A percentile compares a stretch with the other conserved stretches of the same genome.
Conservation (phyloP, 2,797 vertebrate species). For the Xiphophorus birchmanni region DNA sequence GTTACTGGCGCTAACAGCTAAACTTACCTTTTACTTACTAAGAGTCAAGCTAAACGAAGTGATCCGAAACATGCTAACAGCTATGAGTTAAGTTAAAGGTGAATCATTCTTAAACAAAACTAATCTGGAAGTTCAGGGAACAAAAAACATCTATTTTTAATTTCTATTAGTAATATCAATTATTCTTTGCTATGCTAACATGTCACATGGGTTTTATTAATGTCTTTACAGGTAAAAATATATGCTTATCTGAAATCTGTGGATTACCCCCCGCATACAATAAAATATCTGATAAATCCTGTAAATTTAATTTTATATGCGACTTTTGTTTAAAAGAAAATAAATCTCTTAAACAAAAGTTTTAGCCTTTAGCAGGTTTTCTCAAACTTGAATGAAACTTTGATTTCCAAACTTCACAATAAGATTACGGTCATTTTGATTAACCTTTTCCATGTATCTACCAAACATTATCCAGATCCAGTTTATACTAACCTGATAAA, state of each 20-base stretch:
- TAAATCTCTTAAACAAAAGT: background rate
- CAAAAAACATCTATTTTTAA: background rate
- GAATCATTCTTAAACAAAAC: background rate
- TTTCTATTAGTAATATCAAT: background rate
- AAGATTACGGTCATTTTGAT: conserved; percentile 16
- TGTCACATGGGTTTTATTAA: background rate
- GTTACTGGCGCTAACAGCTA: background rate
- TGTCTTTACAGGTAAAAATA: background rate
- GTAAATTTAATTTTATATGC: background rate
- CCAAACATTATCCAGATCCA: conserved; percentile 7
- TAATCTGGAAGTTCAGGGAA: background rate
- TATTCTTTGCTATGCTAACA: background rate
- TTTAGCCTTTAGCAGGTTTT: conserved; percentile 58
- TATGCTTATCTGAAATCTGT: background rate
- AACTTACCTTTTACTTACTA: background rate
- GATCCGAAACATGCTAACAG: background rate
- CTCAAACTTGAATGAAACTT: background rate
- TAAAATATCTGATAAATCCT: background rate
- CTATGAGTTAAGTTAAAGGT: background rate
- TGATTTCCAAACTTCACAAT: conserved; percentile 57
- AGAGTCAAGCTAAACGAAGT: background rate
- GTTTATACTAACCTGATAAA: conserved; percentile 16
- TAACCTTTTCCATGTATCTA: conserved; percentile 9
- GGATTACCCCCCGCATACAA: background rate
- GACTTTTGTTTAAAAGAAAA: background rate